phyloP scores from a whole-genome alignment of 1,140 invertebrate genomes.

The Leptinotarsa undecemlineata region DNA sequence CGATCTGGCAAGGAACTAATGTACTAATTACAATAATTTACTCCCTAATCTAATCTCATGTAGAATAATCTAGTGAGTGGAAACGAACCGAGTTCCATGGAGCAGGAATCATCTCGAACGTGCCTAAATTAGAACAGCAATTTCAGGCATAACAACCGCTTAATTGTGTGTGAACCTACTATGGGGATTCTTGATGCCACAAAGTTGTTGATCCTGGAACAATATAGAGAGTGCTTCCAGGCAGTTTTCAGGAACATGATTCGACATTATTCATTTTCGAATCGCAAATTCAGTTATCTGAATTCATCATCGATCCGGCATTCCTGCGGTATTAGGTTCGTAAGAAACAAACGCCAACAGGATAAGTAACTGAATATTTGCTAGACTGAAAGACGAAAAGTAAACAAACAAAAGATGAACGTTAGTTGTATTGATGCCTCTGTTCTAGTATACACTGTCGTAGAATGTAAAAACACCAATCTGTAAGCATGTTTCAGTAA shows the following conservation, averaged over 20 bases:
- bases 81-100: not conserved
- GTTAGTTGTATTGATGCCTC: no score
- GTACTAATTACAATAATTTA: no score
- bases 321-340: no score
- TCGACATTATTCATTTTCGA: not conserved
- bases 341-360: no score
- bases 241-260: not conserved
- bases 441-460: no score
- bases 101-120: slow-evolving; percentile 23
- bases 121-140: slow-evolving; percentile 27
- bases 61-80: not conserved
- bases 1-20: no score
- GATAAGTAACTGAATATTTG: no score
- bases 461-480: no score
- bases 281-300: not conserved
- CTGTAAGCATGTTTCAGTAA: no score
- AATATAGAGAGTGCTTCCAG: slow-evolving; percentile 18
- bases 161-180: slow-evolving; percentile 28
- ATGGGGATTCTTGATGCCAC: slow-evolving; percentile 11
- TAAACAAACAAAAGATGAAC: no score
- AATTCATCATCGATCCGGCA: no score
- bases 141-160: slow-evolving; percentile 27
- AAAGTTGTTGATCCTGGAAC: slow-evolving; percentile 27
- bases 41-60: not conserved
- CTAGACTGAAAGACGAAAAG: no score